Percentiles rank a stretch among this genome's conserved stretches.
These are phyloP conservation scores for Tokudaia tokunoshimensis DNA, from an alignment of 2,797 vertebrate species.

Conservation along the genomic window DNA sequence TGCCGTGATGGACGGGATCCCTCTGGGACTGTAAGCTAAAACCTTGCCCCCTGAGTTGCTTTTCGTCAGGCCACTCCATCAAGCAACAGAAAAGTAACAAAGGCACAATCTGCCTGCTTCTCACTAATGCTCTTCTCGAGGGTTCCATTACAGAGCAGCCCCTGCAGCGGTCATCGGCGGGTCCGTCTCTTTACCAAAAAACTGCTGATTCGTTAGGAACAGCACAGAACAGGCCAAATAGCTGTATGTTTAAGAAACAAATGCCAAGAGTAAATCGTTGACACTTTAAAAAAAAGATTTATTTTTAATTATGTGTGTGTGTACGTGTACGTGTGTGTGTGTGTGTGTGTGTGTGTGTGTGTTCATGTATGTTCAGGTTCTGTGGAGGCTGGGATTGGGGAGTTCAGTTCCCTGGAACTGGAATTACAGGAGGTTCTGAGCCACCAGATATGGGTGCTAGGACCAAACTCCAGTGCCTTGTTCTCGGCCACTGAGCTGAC, in stretches of 20 bases:
- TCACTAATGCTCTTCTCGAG: not conserved
- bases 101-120: not conserved
- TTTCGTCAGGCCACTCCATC: not conserved
- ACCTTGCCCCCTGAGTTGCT: not conserved
- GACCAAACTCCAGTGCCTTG: not conserved
- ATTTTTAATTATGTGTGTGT: not conserved
- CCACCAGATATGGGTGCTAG: not conserved
- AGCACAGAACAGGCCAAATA: not conserved
- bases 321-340: not conserved
- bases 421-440: not conserved
- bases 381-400: not conserved
- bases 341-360: not conserved
- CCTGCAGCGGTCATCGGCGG: too few species aligned
- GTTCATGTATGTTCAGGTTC: not conserved
- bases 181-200: not conserved
- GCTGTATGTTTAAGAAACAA: not conserved
- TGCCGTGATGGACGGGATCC: not conserved
- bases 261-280: not conserved
- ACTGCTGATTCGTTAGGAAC: not conserved
- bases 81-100: not conserved
- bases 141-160: not conserved
- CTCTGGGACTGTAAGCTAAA: not conserved
- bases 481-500: not conserved
- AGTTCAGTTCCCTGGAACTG: not conserved
- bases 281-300: not conserved